These are phyloP conservation scores for Indicator indicator DNA, from an alignment of 2,113 vertebrate species.

Conservation along the genomic window DNA sequence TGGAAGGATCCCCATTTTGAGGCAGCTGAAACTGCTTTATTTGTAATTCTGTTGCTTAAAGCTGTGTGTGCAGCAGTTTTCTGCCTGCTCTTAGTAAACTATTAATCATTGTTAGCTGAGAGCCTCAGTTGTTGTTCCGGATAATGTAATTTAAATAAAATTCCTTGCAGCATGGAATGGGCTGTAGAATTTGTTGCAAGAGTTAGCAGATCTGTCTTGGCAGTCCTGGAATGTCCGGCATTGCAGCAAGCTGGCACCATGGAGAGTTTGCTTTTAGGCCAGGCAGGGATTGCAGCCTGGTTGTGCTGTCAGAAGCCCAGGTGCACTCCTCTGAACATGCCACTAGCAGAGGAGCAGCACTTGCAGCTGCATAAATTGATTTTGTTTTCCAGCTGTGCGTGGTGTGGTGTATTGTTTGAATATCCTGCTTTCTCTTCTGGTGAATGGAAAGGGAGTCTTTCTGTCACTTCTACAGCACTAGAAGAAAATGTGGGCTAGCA, in stretches of 20 bases:
- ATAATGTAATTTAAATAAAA: background rate
- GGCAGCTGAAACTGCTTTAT: background rate
- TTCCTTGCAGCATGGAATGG: background rate
- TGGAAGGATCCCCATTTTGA: background rate
- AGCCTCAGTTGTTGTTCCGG: background rate
- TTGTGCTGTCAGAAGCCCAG: background rate
- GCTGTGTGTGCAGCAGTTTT: background rate
- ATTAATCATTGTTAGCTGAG: background rate
- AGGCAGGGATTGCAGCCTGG: background rate
- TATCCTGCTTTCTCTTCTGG: background rate
- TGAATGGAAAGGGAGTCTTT: background rate
- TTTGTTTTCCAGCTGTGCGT: background rate
- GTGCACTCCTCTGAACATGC: background rate
- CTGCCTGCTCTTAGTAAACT: background rate
- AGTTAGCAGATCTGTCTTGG: background rate
- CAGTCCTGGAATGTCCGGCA: rapidly evolving
- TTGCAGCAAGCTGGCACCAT: rapidly evolving
- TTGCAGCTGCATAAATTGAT: background rate
- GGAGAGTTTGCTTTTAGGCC: background rate
- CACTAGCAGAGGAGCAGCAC: background rate
- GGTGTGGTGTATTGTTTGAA: background rate
- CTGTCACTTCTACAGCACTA: background rate
- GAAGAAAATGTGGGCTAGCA: background rate
- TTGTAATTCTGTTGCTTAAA: background rate
- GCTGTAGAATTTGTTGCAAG: background rate